A percentile compares a stretch with the other conserved stretches of the same genome.
Conservation (phyloP, 2,113 vertebrate genomes). For the Cathartes aura region DNA sequence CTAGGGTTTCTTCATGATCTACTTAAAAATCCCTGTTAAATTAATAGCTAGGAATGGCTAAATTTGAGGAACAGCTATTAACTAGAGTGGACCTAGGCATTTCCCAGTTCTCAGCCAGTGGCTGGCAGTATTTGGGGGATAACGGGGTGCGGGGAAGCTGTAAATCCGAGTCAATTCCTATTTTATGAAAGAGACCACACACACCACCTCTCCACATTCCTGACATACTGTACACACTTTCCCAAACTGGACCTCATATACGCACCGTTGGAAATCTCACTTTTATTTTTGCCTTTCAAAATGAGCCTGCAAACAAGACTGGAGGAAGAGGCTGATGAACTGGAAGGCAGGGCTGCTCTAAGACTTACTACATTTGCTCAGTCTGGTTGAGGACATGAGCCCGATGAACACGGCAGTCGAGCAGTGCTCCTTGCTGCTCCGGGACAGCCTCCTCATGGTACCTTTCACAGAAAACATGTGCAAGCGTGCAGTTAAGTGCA, state of each 20-base stretch:
- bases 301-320: neutral
- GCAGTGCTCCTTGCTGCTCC: neutral
- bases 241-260: neutral
- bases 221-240: neutral
- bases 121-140: neutral
- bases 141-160: neutral
- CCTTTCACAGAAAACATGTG: rapidly evolving
- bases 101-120: neutral
- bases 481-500: rapidly evolving
- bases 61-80: neutral
- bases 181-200: neutral
- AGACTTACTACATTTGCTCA: neutral
- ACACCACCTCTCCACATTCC: neutral
- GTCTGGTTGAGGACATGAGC: neutral
- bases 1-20: neutral
- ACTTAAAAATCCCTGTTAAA: neutral
- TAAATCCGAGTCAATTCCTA: neutral
- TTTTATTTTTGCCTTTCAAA: neutral
- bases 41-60: neutral
- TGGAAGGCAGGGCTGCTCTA: neutral
- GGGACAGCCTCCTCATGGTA: rapidly evolving
- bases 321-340: neutral
- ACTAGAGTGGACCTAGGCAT: neutral
- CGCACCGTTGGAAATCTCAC: neutral
- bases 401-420: rapidly evolving